Evolutionary conservation across 2,797 vertebrate genomes (phyloP).

Genomic region (Eurystomus glaucurus): DNA sequence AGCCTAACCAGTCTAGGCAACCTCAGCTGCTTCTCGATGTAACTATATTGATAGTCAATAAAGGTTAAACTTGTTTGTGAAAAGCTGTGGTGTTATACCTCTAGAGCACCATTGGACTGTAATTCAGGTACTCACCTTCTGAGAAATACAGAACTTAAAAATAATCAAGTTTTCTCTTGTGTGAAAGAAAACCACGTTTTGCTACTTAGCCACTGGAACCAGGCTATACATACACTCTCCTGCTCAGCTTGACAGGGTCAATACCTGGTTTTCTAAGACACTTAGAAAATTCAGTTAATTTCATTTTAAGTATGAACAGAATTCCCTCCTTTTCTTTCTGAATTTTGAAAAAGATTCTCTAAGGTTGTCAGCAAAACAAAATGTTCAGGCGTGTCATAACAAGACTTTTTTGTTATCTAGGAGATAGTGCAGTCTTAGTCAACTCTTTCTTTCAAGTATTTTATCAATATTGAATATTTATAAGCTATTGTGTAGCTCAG

Average conservation of each 20-base stretch:
- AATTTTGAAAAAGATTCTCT: slow-evolving; percentile 4
- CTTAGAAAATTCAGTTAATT: not conserved
- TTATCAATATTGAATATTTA: slow-evolving; percentile 36
- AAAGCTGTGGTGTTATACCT: not conserved
- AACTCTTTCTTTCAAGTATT: slow-evolving; percentile 8
- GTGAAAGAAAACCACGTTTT: not conserved
- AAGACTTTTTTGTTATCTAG: not conserved
- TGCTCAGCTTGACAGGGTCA: not conserved
- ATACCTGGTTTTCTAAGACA: not conserved
- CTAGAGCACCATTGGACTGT: not conserved
- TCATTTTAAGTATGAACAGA: not conserved
- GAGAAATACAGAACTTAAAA: not conserved
- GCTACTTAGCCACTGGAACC: not conserved
- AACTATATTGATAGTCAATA: not conserved
- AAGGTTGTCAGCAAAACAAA: not conserved
- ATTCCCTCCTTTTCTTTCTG: not conserved
- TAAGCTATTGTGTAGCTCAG: not conserved
- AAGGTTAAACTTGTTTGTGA: not conserved
- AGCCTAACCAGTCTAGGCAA: not conserved
- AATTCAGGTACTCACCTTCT: not conserved
- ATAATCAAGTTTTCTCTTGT: not conserved
- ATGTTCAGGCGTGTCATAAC: not conserved
- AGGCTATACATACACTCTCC: not conserved
- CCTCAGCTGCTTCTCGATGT: not conserved
- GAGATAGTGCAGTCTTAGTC: not conserved